Evolutionary conservation across 2,888 invertebrate genomes (phyloP), one percentile per base, ranked within the genome.

Genomic region (Ephialtes manifestator): DNA sequence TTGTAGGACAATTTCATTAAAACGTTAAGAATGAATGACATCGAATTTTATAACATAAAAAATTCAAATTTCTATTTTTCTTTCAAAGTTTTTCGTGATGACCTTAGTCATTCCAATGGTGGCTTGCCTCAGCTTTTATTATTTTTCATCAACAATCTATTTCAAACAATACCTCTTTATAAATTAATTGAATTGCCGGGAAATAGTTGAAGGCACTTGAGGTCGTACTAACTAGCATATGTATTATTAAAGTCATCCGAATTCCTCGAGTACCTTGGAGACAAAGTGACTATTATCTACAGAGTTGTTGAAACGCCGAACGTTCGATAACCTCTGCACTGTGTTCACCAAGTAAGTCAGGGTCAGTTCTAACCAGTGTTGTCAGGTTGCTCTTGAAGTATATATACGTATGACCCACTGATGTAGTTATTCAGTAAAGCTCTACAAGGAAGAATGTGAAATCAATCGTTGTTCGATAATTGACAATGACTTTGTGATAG

Each of bases 251-350:
- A 51, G n/a, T 4, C 7, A 31, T 35, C 35, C 35, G 20, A 65
- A 39, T 65, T 72, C 4, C 8, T 55, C 24, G 18, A 35, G 15
- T 39, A 75, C 24, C 51, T 65, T 20, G 15, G 35, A 5, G 35
- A 67, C 48, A 10, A 31, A 68, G 1, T 28, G 20, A 77, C 24
- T 76, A 48, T 70, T 58, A 77, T 83, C 74, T 11, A 72, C 11
- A 63, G 18, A n/a, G 31, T 58, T 58, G 46, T 39, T 48, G 10
- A 13, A 72, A 68, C 68, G 60, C 18, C 74, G 24, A 35, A 79
- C 71, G 85, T 79, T 75, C 84, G 81, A 86, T 83, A 84, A 84
- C 87, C 82, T 83, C 60, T 79, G 60, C 46, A 71, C 78, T 31
- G 55, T 68, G 55, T 71, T 58, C 18, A 31, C 51, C 10, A 81